phyloP scores from a whole-genome alignment of 1,140 invertebrate species.

The Drosophila nigrodunni region DNA sequence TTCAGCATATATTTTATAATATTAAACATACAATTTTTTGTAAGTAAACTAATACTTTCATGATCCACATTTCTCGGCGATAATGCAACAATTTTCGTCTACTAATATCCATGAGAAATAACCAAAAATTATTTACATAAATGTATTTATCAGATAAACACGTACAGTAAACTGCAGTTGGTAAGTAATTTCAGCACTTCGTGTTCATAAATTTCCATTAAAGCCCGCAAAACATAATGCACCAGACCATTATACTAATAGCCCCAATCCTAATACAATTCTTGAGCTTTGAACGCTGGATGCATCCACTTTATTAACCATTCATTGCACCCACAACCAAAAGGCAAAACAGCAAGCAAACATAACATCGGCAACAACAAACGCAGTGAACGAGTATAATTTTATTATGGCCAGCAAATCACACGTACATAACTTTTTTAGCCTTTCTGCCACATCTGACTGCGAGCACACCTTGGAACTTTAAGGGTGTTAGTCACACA shows the following conservation, averaged over 20 bases:
- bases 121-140: conserved; percentile 21
- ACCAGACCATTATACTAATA: conserved; percentile 26
- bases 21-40: no score
- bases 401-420: conserved; percentile 81
- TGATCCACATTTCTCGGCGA: neutral
- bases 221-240: conserved; percentile 40
- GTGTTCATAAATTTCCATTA: conserved; percentile 67
- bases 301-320: conserved; percentile 20
- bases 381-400: conserved; percentile 56
- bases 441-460: conserved; percentile 71
- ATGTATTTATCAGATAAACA: neutral
- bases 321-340: conserved; percentile 30
- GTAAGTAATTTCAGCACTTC: conserved; percentile 34
- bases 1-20: no score
- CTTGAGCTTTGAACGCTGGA: conserved; percentile 21
- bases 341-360: conserved; percentile 26
- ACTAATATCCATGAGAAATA: conserved; percentile 3
- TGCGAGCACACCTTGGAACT: conserved; percentile 60
- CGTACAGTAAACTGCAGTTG: conserved; percentile 28
- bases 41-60: neutral
- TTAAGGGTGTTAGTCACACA: conserved; percentile 45
- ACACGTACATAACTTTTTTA: conserved; percentile 69
- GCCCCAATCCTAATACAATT: conserved; percentile 12
- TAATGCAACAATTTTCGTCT: conserved; percentile 11
- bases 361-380: conserved; percentile 6